Conservation (phyloP, 2,797 vertebrate species). For the Toxotes lorentzi region DNA sequence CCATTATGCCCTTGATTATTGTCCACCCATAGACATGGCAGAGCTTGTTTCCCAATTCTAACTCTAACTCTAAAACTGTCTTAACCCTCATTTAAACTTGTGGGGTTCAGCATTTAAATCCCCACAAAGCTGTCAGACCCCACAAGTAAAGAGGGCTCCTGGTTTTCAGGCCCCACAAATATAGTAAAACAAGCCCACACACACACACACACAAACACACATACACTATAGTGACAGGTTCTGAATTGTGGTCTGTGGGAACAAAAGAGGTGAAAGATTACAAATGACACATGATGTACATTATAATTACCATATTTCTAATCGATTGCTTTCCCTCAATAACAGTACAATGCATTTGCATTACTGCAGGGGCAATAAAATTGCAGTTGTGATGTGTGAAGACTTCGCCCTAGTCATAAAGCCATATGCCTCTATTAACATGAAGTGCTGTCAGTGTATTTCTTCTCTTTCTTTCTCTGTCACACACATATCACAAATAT, state of each 20-base stretch:
- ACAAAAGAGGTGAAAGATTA: slow-evolving; percentile 49
- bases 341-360: slow-evolving; percentile 49
- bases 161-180: not conserved
- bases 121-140: too few species aligned
- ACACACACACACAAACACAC: slow-evolving; percentile 6
- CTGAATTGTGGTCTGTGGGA: slow-evolving; percentile 19
- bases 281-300: slow-evolving; percentile 51
- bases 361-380: slow-evolving; percentile 42
- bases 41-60: too few species aligned
- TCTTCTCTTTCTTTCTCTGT: slow-evolving; percentile 12
- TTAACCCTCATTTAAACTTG: too few species aligned
- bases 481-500: slow-evolving; percentile 34
- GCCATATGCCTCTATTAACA: slow-evolving; percentile 51
- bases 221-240: slow-evolving; percentile 1
- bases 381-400: slow-evolving; percentile 33
- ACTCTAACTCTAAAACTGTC: too few species aligned
- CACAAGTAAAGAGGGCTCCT: not conserved
- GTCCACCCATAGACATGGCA: too few species aligned
- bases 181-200: not conserved
- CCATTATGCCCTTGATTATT: too few species aligned
- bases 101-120: too few species aligned
- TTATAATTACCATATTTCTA: slow-evolving; percentile 60
- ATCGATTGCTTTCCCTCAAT: slow-evolving; percentile 44
- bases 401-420: slow-evolving; percentile 24
- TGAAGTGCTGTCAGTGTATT: slow-evolving; percentile 37